Conservation (phyloP, 2,888 invertebrate genomes). For the Perdita meconis region DNA sequence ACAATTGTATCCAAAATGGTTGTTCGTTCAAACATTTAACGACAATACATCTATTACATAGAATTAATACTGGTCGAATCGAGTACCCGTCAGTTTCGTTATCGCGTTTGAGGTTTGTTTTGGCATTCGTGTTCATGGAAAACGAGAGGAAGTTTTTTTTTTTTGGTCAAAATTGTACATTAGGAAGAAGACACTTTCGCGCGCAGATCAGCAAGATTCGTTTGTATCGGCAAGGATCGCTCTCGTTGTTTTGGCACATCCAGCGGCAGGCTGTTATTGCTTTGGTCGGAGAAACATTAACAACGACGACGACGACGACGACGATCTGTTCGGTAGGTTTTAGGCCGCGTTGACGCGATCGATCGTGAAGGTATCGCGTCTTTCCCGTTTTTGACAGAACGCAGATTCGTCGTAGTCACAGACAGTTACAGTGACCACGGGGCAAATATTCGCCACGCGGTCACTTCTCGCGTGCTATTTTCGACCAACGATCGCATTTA, state of each 20-base stretch:
- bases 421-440: slow-evolving; percentile 79
- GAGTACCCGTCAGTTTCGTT: slow-evolving; percentile 34
- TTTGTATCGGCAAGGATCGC: background rate
- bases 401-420: slow-evolving; percentile 72
- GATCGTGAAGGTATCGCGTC: slow-evolving; percentile 18
- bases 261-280: slow-evolving; percentile 30
- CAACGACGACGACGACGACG: slow-evolving; percentile 11
- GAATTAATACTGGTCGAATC: slow-evolving; percentile 65
- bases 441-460: slow-evolving; percentile 73
- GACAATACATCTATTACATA: slow-evolving; percentile 23
- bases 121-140: slow-evolving; percentile 46
- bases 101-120: slow-evolving; percentile 23
- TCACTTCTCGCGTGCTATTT: slow-evolving; percentile 80
- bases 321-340: background rate
- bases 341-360: slow-evolving; percentile 33
- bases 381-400: slow-evolving; percentile 35
- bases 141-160: slow-evolving; percentile 17
- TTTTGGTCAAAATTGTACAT: slow-evolving; percentile 15
- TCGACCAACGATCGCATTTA: slow-evolving; percentile 79
- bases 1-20: slow-evolving; percentile 52
- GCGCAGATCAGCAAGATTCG: background rate
- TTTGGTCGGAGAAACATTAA: slow-evolving; percentile 1
- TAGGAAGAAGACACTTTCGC: background rate
- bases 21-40: slow-evolving; percentile 47
- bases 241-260: slow-evolving; percentile 23